A percentile compares a stretch with the other conserved stretches of the same genome.
Evolutionary conservation across 2,888 invertebrate genomes (phyloP).

Genomic region (Horisme vitalbata): DNA sequence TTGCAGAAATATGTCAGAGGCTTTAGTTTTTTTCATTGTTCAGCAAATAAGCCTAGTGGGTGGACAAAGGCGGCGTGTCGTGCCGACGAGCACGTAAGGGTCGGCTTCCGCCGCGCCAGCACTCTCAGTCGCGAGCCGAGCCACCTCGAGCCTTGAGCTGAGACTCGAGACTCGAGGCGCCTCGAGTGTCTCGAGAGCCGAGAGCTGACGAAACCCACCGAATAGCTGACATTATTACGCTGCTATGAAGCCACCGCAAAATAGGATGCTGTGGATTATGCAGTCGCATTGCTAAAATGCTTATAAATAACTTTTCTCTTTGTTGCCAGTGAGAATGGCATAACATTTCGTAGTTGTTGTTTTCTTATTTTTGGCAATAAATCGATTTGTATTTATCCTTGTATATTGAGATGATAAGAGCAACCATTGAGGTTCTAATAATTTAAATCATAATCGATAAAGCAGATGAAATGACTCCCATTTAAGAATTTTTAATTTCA

Average conservation of each 20-base stretch:
- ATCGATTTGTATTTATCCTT: too few relatives aligned
- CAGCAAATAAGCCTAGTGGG: slow-evolving; percentile 82
- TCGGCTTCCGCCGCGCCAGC: slow-evolving; percentile 79
- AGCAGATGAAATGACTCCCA: slow-evolving; percentile 34
- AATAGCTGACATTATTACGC: slow-evolving; percentile 71
- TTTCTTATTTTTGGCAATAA: too few relatives aligned
- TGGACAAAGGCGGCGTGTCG: slow-evolving; percentile 80
- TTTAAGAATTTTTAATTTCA: slow-evolving; percentile 42
- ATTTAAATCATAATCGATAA: slow-evolving; percentile 21
- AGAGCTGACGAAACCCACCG: slow-evolving; percentile 73
- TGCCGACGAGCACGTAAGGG: slow-evolving; percentile 76
- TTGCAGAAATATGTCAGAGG: slow-evolving; percentile 63
- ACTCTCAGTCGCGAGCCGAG: slow-evolving; percentile 63
- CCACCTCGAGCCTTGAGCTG: slow-evolving; percentile 57
- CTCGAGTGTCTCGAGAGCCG: slow-evolving; percentile 71
- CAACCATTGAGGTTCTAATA: neutral
- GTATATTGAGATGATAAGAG: neutral
- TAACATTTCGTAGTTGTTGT: too few relatives aligned
- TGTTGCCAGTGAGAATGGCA: slow-evolving; percentile 2
- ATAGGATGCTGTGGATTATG: slow-evolving; percentile 60
- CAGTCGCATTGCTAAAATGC: slow-evolving; percentile 42
- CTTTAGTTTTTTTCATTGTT: slow-evolving; percentile 80
- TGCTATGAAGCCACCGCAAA: slow-evolving; percentile 62
- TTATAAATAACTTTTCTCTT: slow-evolving; percentile 13
- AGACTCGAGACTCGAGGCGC: slow-evolving; percentile 47